A percentile compares a stretch with the other conserved stretches of the same genome.
phyloP scores from a whole-genome alignment of 2,888 invertebrate genomes.

The Meteorus colon region DNA sequence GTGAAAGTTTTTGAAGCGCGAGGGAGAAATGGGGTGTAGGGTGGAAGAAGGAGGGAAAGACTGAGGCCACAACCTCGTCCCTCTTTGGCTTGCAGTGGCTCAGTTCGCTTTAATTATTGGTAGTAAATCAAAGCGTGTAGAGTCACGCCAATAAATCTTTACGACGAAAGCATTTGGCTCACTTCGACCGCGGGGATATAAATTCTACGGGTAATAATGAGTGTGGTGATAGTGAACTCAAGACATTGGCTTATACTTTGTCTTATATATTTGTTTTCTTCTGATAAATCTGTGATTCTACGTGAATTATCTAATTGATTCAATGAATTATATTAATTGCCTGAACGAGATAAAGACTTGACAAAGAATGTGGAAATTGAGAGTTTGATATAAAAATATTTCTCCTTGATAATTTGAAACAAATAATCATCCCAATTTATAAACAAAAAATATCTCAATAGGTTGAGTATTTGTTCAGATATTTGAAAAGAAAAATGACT shows the following conservation, averaged over 20 bases:
- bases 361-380: no score
- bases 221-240: constrained; percentile 45
- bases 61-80: constrained; percentile 33
- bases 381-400: no score
- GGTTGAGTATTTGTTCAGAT: not conserved
- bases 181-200: constrained; percentile 49
- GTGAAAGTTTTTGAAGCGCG: constrained; percentile 58
- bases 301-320: no score
- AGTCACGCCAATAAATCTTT: constrained; percentile 65
- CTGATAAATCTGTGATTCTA: not conserved
- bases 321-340: no score
- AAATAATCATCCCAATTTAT: not conserved
- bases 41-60: not conserved
- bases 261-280: constrained; percentile 26
- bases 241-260: not conserved
- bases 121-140: constrained; percentile 63
- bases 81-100: constrained; percentile 13
- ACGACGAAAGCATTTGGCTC: constrained; percentile 56
- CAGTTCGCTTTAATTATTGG: constrained; percentile 69
- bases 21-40: constrained; percentile 39
- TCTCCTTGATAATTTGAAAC: no score
- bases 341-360: no score
- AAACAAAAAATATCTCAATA: not conserved
- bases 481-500: not conserved
- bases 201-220: constrained; percentile 51